A percentile compares a stretch with the other conserved stretches of the same genome.
phyloP scores from a whole-genome alignment of 2,797 vertebrate genomes.

The Lates japonicus region DNA sequence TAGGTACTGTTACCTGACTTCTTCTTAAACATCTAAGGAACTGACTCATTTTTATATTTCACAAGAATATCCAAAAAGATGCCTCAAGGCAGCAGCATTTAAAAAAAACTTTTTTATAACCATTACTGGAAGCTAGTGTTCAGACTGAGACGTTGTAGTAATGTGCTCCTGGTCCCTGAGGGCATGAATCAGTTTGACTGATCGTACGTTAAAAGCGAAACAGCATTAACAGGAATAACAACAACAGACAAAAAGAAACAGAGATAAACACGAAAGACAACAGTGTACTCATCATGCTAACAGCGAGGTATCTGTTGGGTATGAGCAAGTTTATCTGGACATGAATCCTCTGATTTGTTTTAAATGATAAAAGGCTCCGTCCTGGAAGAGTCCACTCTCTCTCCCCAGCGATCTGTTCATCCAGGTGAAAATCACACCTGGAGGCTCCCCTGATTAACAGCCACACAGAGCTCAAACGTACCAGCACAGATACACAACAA shows the following conservation, averaged over 20 bases:
- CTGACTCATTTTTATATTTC: background rate
- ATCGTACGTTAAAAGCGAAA: too few species aligned
- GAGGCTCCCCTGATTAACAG: constrained; percentile 27
- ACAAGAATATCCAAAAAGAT: background rate
- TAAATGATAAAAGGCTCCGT: constrained; percentile 2
- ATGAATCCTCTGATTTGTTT: constrained; percentile 8
- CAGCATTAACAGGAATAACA: too few species aligned
- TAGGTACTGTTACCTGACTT: background rate
- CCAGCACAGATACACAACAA: constrained; percentile 48
- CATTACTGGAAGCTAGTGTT: background rate
- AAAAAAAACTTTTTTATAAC: background rate
- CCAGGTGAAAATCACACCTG: constrained; percentile 54
- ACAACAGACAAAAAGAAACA: too few species aligned
- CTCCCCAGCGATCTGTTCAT: constrained; percentile 20
- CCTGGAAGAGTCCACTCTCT: background rate
- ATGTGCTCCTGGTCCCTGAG: background rate
- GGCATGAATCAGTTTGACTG: background rate
- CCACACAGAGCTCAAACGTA: constrained; percentile 27
- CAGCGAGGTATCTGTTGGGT: too few species aligned
- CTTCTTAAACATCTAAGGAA: background rate
- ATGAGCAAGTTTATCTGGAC: background rate
- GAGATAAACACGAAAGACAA: too few species aligned
- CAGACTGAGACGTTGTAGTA: background rate
- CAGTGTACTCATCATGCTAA: too few species aligned
- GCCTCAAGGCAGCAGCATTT: background rate